Percentiles rank a stretch among this genome's conserved stretches.
Evolutionary conservation across 2,113 vertebrate genomes (phyloP).

Genomic region (Stegastes partitus): DNA sequence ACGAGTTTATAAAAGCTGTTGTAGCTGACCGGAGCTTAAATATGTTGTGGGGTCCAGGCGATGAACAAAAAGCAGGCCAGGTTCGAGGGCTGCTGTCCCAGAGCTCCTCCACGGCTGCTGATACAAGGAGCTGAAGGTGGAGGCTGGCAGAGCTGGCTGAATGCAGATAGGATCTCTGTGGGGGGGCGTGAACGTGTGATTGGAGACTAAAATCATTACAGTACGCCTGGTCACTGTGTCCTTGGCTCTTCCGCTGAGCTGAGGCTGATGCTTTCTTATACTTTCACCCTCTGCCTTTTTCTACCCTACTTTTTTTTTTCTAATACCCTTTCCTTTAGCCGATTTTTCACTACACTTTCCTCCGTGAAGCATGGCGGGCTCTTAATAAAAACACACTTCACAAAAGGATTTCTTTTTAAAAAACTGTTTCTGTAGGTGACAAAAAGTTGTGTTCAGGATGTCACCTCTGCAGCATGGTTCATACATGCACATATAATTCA

Average conservation of each 20-base stretch:
- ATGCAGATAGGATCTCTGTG: constrained; percentile 80
- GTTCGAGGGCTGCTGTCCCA: constrained; percentile 22
- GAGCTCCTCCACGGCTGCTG: constrained; percentile 32
- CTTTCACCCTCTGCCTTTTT: constrained; percentile 38
- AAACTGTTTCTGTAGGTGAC: constrained; percentile 13
- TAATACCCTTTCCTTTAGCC: too few species aligned
- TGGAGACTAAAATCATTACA: constrained; percentile 86
- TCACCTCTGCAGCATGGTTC: neutral
- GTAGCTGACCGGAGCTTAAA: constrained; percentile 21
- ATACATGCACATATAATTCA: constrained; percentile 4
- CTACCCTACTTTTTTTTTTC: neutral
- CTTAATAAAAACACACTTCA: neutral
- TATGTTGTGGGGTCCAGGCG: constrained; percentile 12
- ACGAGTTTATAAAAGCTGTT: constrained; percentile 13
- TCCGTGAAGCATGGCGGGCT: neutral
- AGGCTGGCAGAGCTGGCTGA: constrained; percentile 69
- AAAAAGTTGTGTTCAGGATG: neutral
- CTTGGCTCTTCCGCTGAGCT: constrained; percentile 80
- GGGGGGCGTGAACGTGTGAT: constrained; percentile 81
- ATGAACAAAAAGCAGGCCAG: constrained; percentile 26
- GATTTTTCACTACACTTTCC: neutral
- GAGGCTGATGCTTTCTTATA: constrained; percentile 52
- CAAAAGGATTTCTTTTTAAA: too few species aligned
- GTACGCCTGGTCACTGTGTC: constrained; percentile 82
- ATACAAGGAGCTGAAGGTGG: constrained; percentile 52